Evolutionary conservation across 2,113 vertebrate species (phyloP), one percentile per base, ranked within the genome.

Genomic region (Toxotes jaculatrix): DNA sequence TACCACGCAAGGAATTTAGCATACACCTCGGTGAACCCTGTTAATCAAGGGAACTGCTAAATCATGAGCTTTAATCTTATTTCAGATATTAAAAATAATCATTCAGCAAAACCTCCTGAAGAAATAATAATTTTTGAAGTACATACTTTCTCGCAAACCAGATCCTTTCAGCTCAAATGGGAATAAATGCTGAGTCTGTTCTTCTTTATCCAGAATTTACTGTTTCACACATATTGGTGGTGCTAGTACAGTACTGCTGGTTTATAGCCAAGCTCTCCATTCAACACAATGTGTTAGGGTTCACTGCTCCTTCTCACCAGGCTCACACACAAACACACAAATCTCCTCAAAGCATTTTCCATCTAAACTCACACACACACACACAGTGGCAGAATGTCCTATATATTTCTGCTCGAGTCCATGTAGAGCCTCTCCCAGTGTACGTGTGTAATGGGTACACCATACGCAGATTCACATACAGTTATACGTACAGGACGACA

Each of bases 291-390:
- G 70, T 80, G 74, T 80, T 85, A 34, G 27, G 82, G 75, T 85
- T 90, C 88, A 88, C 65, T 83, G 84, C 85, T 62, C 61, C 63
- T 82, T 68, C 80, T 71, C 53, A 70, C 59, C 66, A 60, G 74
- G 61, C 47, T 79, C 32, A 68, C 72, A 73, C 72, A 74, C 81
- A 64, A 53, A 79, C 45, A 64, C 71, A 71, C 59, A 62, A 34
- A 56, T 38, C 59, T 56, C 59, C 38, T 65, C 82, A 87, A 70
- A 83, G 68, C 68, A 43, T 59, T 68, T 65, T 84, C 51, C 72
- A 14, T 68, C 49, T 49, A 74, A 57, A 71, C 72, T 60, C 23
- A n/a, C 77, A 61, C 57, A 67, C 56, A 84, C 31, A 61, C 51
- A 31, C 72, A 75, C 32, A 66, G 47, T 70, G 23, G 32, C 77